Conservation (phyloP, 2,797 vertebrate genomes). For the Syncerus caffer region DNA sequence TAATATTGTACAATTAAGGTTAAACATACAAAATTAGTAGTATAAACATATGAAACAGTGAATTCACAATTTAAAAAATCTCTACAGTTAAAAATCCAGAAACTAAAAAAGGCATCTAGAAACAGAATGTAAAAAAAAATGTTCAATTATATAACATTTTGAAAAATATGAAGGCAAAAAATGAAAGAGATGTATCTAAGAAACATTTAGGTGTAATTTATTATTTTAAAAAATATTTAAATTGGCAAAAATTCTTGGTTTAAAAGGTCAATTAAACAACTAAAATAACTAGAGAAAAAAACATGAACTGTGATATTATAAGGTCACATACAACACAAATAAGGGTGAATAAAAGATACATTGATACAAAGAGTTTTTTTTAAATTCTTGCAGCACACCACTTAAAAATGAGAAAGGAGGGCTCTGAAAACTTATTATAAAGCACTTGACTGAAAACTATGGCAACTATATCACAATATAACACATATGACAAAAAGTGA, state of each 20-base stretch:
- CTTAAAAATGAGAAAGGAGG: background rate
- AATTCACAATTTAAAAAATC: background rate
- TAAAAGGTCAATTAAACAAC: background rate
- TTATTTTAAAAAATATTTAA: background rate
- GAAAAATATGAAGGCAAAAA: background rate
- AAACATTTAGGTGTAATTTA: background rate
- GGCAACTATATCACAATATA: background rate
- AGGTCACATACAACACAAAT: background rate
- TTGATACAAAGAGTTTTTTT: background rate
- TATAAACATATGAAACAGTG: background rate
- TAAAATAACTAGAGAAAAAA: background rate
- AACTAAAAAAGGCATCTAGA: background rate
- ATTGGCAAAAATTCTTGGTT: background rate
- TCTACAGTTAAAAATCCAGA: background rate
- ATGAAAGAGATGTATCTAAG: background rate
- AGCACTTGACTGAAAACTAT: background rate
- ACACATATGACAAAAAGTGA: background rate
- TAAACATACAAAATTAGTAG: background rate
- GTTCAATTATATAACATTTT: background rate
- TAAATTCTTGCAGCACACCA: background rate
- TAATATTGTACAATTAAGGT: background rate
- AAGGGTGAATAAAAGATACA: background rate
- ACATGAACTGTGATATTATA: background rate
- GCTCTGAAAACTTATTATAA: background rate
- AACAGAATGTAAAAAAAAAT: background rate